phyloP scores from a whole-genome alignment of 1,140 invertebrate species.

The Caerostris darwini region DNA sequence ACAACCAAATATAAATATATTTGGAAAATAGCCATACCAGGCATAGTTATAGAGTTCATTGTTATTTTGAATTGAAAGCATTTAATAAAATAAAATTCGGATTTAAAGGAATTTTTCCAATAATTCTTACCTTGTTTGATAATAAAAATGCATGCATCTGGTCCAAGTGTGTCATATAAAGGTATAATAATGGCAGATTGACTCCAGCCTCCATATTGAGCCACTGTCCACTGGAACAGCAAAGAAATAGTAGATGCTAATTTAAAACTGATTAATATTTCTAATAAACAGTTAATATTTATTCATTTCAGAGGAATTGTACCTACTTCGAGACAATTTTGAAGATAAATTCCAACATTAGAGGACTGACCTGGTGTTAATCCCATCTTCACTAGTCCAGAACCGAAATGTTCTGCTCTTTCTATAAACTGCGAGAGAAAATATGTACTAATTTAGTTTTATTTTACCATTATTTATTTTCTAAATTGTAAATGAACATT shows the following conservation, averaged over 20 bases:
- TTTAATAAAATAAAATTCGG: no score
- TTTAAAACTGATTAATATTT: background rate
- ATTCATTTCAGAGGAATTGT: no score
- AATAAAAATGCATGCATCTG: conserved; percentile 96
- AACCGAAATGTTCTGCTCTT: conserved; percentile 94
- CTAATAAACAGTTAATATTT: no score
- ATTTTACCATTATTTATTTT: background rate
- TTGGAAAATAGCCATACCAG: no score
- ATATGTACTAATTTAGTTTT: background rate
- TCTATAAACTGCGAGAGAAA: conserved; percentile 83
- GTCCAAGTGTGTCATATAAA: conserved; percentile 97
- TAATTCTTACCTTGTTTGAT: conserved; percentile 91
- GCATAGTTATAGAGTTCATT: no score
- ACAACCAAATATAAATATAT: no score
- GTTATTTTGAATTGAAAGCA: no score
- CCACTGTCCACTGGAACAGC: conserved; percentile 89
- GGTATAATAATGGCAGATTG: conserved; percentile 98
- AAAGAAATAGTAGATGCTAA: background rate
- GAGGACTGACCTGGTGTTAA: conserved; percentile 86
- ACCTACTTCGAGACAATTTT: conserved; percentile 88
- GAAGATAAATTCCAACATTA: conserved; percentile 95
- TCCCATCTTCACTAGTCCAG: conserved; percentile 91
- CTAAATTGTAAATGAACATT: background rate
- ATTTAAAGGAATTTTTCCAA: no score
- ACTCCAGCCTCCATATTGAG: conserved; percentile 95